Base-by-base conservation (phyloP, 2,888 invertebrate species). In the Chelonus formosanus region DNA sequence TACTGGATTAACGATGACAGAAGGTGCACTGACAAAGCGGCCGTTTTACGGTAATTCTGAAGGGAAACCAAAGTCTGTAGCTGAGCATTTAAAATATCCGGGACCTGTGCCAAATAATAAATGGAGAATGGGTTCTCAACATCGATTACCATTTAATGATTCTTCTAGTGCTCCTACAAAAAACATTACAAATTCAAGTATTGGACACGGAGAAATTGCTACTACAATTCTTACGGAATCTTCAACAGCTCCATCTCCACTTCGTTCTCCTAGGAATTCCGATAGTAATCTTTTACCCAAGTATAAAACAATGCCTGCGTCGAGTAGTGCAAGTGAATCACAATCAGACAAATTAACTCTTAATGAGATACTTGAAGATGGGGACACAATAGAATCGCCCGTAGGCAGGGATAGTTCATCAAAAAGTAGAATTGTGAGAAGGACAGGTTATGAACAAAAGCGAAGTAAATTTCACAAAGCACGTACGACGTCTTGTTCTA, bases 401-500 rank as follows among this genome's bases (percentile, higher is more conserved):
- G 53, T 35, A 56, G 72, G 63, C 64, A 67, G 59, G 48, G 71
- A 69, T 63, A 36, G 71, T 66, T 20, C 71, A 10, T 53, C 70
- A 4, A 79, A 80, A 47, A 77, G 77, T 56, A 74, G 78, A 1
- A 74, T 78, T 6, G 75, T 78, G 5, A 71, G 80, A 56, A 73
- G 80, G 62, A 76, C 76, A 61, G 77, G 81, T 76, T 86, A 87
- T 73, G 88, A 88, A 72, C 90, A 90, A 75, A 86, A 90, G 44
- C 87, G 90, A 58, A 88, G 89, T 69, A 91, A 91, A 83, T 88
- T 91, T 75, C 90, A 90, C 73, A 92, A 92, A 80, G 88, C 89
- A 7, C 86, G 91, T 47, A 92, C 91, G n/a, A 93, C 95, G 4
- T 96, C 96, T 61, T 96, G 96, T 80, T 96, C 96, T 75, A 96